phyloP scores from a whole-genome alignment of 2,888 invertebrate species.

The Adineta ricciae region DNA sequence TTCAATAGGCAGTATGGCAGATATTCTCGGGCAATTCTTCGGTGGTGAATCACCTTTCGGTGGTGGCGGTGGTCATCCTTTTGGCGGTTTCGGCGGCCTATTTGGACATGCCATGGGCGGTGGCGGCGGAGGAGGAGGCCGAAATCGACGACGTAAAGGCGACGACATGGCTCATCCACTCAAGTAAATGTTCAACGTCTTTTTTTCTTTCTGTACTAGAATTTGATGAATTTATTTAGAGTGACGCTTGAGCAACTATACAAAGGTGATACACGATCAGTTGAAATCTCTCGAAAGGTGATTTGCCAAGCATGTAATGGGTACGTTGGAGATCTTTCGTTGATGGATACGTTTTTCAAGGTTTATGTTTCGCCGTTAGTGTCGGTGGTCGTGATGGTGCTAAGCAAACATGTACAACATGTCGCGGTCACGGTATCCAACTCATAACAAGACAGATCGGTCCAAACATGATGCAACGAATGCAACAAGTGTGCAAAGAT shows the following conservation, averaged over 20 bases:
- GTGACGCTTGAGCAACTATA: constrained; percentile 81
- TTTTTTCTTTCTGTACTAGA: neutral
- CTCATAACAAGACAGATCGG: constrained; percentile 64
- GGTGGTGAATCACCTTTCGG: neutral
- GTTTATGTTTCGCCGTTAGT: constrained; percentile 39
- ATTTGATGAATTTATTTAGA: constrained; percentile 43
- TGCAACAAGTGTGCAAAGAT: constrained; percentile 51
- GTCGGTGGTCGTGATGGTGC: constrained; percentile 63
- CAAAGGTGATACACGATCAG: constrained; percentile 72
- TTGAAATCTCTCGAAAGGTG: constrained; percentile 71
- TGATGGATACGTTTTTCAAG: neutral
- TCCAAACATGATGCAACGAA: constrained; percentile 56
- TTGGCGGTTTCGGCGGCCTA: constrained; percentile 55
- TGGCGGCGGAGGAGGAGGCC: constrained; percentile 37
- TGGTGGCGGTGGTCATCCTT: neutral
- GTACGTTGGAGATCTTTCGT: constrained; percentile 46
- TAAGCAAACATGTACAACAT: constrained; percentile 60
- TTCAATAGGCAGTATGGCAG: neutral
- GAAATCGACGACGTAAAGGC: constrained; percentile 50
- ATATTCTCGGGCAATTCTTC: neutral
- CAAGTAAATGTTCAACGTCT: constrained; percentile 42
- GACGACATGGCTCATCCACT: constrained; percentile 73
- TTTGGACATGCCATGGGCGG: constrained; percentile 63
- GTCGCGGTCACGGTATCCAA: constrained; percentile 69
- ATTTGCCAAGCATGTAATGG: constrained; percentile 69